Evolutionary conservation across 2,888 invertebrate species (phyloP).

Genomic region (Clostera curtula): DNA sequence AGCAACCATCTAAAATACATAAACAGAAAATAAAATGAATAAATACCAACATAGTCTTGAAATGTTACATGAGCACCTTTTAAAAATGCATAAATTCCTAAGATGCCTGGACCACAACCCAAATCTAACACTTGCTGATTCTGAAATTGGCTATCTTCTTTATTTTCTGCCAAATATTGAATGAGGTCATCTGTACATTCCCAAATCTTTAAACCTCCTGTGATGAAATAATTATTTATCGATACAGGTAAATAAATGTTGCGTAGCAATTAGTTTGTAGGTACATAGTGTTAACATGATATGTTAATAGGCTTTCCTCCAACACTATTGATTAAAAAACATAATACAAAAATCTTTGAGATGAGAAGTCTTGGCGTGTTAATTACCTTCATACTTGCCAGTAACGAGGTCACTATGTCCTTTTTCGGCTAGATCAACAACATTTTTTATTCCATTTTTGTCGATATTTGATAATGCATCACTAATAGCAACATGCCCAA

Average conservation of each 20-base stretch:
- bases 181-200: conserved; percentile 92
- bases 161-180: conserved; percentile 72
- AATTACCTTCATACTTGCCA: conserved; percentile 87
- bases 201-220: conserved; percentile 97
- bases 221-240: conserved; percentile 13
- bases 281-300: too few relatives aligned
- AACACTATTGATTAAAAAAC: too few relatives aligned
- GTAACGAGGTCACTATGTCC: conserved; percentile 83
- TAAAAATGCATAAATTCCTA: conserved; percentile 85
- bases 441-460: conserved; percentile 43
- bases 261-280: not conserved
- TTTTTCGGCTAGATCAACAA: conserved; percentile 71
- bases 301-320: too few relatives aligned
- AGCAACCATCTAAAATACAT: conserved; percentile 1
- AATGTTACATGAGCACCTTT: conserved; percentile 84
- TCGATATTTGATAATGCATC: conserved; percentile 43
- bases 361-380: too few relatives aligned
- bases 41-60: conserved; percentile 92
- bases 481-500: conserved; percentile 60
- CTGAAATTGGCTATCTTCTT: conserved; percentile 39
- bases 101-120: conserved; percentile 93
- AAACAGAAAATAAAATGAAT: conserved; percentile 1
- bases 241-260: not conserved
- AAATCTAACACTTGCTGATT: conserved; percentile 84
- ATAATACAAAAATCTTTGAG: too few relatives aligned